A percentile compares a stretch with the other conserved stretches of the same genome.
These are phyloP conservation scores for human (Homo sapiens) DNA, from an alignment of 2,113 vertebrate genomes.

Conservation along the genomic window GRCh38 chr9:13751501-13752000, in stretches of 20 bases:
- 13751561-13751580: neutral
- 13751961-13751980: slow-evolving; percentile 5
- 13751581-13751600: neutral
- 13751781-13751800: neutral
- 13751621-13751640: neutral
- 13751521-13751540: neutral
- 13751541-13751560: neutral
- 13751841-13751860: neutral
- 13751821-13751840: neutral
- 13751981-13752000: slow-evolving; percentile 10
- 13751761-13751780: neutral
- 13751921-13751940: neutral
- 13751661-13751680: neutral
- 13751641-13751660: neutral
- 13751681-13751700: neutral
- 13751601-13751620: neutral
- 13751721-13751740: neutral
- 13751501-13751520: neutral
- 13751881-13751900: neutral
- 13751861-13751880: neutral
- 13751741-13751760: neutral
- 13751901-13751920: neutral
- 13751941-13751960: neutral
- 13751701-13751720: slow-evolving; percentile 14
- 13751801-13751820: neutral